These are phyloP conservation scores for Loripinus fragilis DNA, from an alignment of 2,888 invertebrate genomes.

Conservation along the genomic window DNA sequence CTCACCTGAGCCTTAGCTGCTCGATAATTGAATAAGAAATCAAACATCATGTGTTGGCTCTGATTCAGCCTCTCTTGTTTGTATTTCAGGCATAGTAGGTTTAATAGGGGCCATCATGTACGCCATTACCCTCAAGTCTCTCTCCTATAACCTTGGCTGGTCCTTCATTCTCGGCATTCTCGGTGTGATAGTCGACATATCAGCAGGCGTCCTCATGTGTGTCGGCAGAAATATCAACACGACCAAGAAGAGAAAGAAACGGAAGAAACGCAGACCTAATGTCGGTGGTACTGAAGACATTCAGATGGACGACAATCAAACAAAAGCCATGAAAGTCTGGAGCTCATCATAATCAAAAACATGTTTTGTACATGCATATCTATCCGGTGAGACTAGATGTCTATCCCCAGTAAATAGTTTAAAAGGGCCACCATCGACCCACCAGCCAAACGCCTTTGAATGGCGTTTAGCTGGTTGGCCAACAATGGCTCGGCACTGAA, in stretches of 20 bases:
- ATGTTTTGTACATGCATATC: no score
- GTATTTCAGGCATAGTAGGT: constrained; percentile 43
- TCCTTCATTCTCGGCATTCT: constrained; percentile 54
- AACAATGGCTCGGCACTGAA: no score
- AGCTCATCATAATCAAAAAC: not conserved
- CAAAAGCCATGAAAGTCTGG: constrained; percentile 14
- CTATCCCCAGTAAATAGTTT: no score
- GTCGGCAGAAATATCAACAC: constrained; percentile 58
- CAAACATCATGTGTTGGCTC: no score
- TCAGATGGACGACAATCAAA: constrained; percentile 8
- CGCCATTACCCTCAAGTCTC: constrained; percentile 40
- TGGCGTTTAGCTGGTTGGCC: no score
- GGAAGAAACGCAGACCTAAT: not conserved
- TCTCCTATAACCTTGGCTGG: constrained; percentile 49
- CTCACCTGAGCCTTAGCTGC: no score
- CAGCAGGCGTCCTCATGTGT: constrained; percentile 59
- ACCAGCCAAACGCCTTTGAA: no score
- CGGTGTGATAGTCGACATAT: constrained; percentile 47
- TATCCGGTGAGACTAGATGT: no score
- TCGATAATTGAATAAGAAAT: no score
- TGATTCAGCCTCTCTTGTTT: no score
- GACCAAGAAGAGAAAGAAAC: constrained; percentile 2
- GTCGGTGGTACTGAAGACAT: not conserved
- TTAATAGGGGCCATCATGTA: constrained; percentile 42
- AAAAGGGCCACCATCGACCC: no score